Evolutionary conservation across 2,797 vertebrate species (phyloP), one percentile per base, ranked within the genome.

Genomic region (Sebastes hubbsi): DNA sequence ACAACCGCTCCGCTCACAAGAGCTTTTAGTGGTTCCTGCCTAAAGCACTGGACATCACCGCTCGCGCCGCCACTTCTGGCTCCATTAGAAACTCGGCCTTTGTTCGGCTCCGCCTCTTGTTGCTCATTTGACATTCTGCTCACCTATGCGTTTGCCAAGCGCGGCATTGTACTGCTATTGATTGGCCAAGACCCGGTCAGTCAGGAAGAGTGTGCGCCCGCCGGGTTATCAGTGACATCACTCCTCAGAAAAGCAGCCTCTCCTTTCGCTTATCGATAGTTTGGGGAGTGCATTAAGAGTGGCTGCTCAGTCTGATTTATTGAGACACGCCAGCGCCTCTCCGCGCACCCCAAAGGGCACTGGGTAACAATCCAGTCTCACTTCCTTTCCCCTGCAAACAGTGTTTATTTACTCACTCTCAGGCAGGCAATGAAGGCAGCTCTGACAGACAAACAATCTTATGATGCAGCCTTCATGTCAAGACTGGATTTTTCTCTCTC

Each of bases 171-270:
- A 77, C 79, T 54, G 75, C 84, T 90, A 94, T 95, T 62, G 94
- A 94, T 94, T 83, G 87, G 72, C 86, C 58, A 3, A 76, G 83
- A 87, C 87, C 88, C 16, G 87, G 84, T 87, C 90, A 82, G 87
- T 85, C 82, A 74, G 83, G 88, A 88, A 72, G 88, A 85, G 87
- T 52, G 73, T 63, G 83, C 61, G 82, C 87, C 87, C 69, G 64
- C 87, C 82, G 73, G 89, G 92, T 94, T 95, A 94, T 95, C 91
- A 80, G 83, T 91, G 90, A 93, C 87, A 94, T 94, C 91, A 91
- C 87, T 78, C 84, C 72, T 78, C 71, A 77, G 86, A 88, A 87
- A 91, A 82, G 81, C 65, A 65, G 78, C 86, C 61, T 85, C 81
- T 78, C 62, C 60, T 77, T 69, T 75, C 68, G 58, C 87, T 92